Base-by-base conservation (phyloP, 2,888 invertebrate species). In the Anthophora plumipes region DNA sequence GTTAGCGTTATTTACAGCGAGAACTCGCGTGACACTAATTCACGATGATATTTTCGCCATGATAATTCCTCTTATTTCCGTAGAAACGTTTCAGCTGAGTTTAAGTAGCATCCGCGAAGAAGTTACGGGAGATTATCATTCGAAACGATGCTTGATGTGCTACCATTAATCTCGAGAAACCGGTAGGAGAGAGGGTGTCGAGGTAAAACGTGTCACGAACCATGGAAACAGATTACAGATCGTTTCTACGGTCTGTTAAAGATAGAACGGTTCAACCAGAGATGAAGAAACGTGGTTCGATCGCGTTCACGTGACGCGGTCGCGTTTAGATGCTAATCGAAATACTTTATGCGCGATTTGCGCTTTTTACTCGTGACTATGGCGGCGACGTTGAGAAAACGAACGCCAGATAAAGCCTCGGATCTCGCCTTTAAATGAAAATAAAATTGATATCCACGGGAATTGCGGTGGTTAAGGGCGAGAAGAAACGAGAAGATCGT, bases 231-330 rank as follows among this genome's bases (percentile, higher is more conserved):
- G 77, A 70, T 79, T 79, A 77, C 37, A 4, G 31, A 52, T n/a
- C 64, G 48, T 46, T 67, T 48, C 31, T 31, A 11, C 60, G 22
- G n/a, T 1, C n/a, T 25, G 12, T 60, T 80, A 72, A 72, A 61
- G 52, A 25, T 17, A 39, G 46, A 31, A 22, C 11, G 25, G n/a
- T 20, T 39, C 11, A 11, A 1, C 0, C 14, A 14, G 20, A 48
- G 41, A 63, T 43, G 70, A 68, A 85, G 71, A 69, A 85, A 80
- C 72, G 70, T 50, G 22, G 54, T 82, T 70, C 68, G 77, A 85
- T 77, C 50, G 66, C 85, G 64, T 75, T 77, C 57, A 68, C 80
- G 73, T 80, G 82, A 85, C 59, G n/a, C 50, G 41, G 46, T 39
- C 50, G 37, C 73, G 41, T 71, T 77, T 80, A 64, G 76, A 68